Conservation (phyloP, 2,888 invertebrate genomes). For the Sinodicranocentrus sp. region DNA sequence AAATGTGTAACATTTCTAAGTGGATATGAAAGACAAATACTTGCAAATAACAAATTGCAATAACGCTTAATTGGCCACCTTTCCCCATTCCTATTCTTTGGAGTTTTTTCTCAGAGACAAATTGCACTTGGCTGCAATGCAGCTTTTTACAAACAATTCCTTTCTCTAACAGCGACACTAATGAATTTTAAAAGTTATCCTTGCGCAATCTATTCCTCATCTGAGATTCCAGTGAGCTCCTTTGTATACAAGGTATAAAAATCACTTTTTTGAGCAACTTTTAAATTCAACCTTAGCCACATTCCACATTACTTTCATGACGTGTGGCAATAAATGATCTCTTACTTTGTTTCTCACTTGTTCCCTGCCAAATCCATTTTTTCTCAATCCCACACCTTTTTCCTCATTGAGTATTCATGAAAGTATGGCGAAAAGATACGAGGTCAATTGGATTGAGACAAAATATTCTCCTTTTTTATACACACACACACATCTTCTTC, state of each 20-base stretch:
- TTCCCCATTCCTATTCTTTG: not conserved
- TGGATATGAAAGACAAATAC: not conserved
- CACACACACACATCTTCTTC: not conserved
- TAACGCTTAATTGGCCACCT: slow-evolving; percentile 21
- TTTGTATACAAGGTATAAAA: too few species aligned
- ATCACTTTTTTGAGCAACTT: too few species aligned
- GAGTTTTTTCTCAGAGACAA: slow-evolving; percentile 8
- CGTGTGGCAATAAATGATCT: too few species aligned
- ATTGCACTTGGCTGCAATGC: not conserved
- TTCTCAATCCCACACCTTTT: not conserved
- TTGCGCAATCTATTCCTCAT: too few species aligned
- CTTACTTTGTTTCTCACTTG: too few species aligned
- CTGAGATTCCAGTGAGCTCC: too few species aligned
- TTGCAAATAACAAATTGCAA: slow-evolving; percentile 12
- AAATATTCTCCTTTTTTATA: not conserved
- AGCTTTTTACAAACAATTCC: not conserved
- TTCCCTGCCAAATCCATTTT: too few species aligned
- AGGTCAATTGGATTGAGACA: slow-evolving; percentile 15
- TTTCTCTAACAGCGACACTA: too few species aligned
- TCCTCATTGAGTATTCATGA: slow-evolving; percentile 9
- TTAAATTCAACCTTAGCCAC: too few species aligned
- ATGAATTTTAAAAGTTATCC: too few species aligned
- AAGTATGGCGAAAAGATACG: not conserved
- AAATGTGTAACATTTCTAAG: not conserved
- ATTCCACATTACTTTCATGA: too few species aligned